Evolutionary conservation across 2,113 vertebrate species (phyloP), one percentile per base, ranked within the genome.

Genomic region (Austrofundulus limnaeus): DNA sequence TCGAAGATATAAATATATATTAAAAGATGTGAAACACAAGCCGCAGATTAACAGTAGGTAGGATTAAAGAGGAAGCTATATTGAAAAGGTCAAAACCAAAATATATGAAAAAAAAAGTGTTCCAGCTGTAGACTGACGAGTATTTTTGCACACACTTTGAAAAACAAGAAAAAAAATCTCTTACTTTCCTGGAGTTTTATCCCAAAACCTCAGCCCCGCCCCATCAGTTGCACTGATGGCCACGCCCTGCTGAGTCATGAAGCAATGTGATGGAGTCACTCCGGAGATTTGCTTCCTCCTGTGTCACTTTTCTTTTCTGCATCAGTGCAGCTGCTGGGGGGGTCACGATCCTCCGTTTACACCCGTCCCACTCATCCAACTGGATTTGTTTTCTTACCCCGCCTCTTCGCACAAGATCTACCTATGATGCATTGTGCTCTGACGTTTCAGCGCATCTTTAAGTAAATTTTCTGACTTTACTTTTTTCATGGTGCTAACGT

Each of bases 1-100:
- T 86, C 85, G 73, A 86, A 90, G 87, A 86, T 91, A 91, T 88
- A 92, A 87, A 90, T 92, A 91, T 92, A 90, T 92, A 92, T 92
- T 87, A 86, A 85, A 76, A 81, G 69, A 74, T 80, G 83, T 57
- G 74, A 80, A 82, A 81, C 73, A 77, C 69, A 84, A 81, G 79
- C 79, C 61, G 72, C 74, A 85, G 84, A 85, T 83, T 61, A 84
- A 85, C 59, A 83, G 69, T 77, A 84, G 60, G 78, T 83, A 87
- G 80, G 76, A 84, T 61, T 62, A 63, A 69, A 70, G 79, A 86
- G 59, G 72, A 84, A 85, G 82, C 55, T 92, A 86, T 86, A 89
- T 87, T 67, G 82, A 69, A 77, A 84, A 73, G 61, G 82, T 83
- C 77, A 78, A 62, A 86, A 65, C 46, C 62, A 77, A 82, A 82